A percentile compares a stretch with the other conserved stretches of the same genome.
Evolutionary conservation across 2,113 vertebrate genomes (phyloP).

Genomic region (Ammospiza caudacuta): DNA sequence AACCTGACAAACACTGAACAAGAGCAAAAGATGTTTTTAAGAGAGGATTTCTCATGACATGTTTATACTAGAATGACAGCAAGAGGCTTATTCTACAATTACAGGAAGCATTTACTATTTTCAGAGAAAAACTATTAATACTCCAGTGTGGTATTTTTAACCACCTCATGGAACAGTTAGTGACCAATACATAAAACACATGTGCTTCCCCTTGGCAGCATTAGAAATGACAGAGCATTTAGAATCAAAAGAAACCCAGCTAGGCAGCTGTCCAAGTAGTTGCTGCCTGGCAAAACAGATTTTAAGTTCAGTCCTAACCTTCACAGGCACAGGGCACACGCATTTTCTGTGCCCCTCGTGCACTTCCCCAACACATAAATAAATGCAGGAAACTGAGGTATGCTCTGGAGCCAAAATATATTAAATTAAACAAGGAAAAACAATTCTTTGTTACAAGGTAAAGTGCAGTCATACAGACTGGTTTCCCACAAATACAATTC

Average conservation of each 20-base stretch:
- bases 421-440: not conserved
- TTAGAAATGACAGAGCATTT: not conserved
- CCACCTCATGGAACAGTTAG: not conserved
- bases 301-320: not conserved
- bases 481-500: slow-evolving; percentile 1
- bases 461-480: not conserved
- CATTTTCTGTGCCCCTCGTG: fast-evolving
- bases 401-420: not conserved
- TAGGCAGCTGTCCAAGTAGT: not conserved
- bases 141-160: not conserved
- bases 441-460: not conserved
- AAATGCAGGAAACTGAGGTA: not conserved
- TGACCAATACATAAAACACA: not conserved
- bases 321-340: not conserved
- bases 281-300: not conserved
- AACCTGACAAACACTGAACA: slow-evolving; percentile 84
- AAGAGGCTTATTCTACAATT: not conserved
- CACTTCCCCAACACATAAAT: not conserved
- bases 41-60: not conserved
- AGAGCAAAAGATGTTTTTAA: slow-evolving; percentile 31
- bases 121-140: not conserved
- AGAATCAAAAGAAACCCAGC: not conserved
- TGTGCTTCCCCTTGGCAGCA: not conserved
- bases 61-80: not conserved
- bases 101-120: not conserved